A percentile compares a stretch with the other conserved stretches of the same genome.
Evolutionary conservation across 64 coral and sea anemone species (phyloP).

Genomic region (Astreopora myriophthalma): DNA sequence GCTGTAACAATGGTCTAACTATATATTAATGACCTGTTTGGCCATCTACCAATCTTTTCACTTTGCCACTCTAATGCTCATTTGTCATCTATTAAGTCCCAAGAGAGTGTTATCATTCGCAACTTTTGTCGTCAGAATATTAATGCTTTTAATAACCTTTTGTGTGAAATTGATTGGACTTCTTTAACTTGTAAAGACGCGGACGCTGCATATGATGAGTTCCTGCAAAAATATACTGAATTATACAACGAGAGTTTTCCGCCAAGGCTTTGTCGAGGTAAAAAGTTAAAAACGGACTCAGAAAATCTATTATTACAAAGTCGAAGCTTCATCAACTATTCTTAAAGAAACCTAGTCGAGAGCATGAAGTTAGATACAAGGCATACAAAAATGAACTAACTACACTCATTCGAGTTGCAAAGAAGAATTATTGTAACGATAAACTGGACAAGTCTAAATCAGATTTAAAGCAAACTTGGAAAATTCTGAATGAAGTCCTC

Average conservation of each 20-base stretch:
- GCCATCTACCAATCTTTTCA: not conserved
- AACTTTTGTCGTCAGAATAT: not conserved
- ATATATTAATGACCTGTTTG: not conserved
- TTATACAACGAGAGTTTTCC: not conserved
- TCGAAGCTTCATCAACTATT: not conserved
- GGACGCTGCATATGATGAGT: not conserved
- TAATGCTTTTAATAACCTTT: not conserved
- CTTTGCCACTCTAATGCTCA: not conserved
- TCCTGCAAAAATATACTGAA: not conserved
- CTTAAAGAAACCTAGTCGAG: not conserved
- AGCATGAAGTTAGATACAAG: conserved; percentile 8
- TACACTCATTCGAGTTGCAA: not conserved
- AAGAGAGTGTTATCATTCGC: not conserved
- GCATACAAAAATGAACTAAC: conserved; percentile 6
- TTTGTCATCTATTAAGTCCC: not conserved
- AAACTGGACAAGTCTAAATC: not conserved
- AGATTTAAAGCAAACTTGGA: too few relatives aligned
- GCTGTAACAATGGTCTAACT: not conserved
- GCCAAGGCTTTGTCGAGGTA: not conserved
- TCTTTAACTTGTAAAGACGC: not conserved
- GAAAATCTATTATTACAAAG: not conserved
- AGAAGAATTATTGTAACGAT: not conserved
- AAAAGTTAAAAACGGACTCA: not conserved
- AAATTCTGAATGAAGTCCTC: too few relatives aligned
- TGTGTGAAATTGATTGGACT: not conserved